Conservation (phyloP, 2,888 invertebrate genomes). For the Morinoia aosen region DNA sequence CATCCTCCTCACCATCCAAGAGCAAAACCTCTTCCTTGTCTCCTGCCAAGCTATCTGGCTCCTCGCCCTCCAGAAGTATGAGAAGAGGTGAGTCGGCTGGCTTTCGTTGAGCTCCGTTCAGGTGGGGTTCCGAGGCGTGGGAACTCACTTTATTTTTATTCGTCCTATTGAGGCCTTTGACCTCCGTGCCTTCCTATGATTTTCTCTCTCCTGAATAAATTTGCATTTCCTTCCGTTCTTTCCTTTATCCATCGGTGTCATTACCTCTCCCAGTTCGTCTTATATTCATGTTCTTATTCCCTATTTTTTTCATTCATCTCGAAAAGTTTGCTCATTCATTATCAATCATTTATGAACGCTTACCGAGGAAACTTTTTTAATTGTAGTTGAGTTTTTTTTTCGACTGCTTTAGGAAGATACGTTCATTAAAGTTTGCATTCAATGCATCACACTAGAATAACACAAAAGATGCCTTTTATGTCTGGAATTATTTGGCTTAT, state of each 20-base stretch:
- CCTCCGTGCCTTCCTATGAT: neutral
- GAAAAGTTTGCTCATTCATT: neutral
- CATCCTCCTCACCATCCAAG: conserved; percentile 67
- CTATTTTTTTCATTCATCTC: neutral
- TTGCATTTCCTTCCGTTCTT: neutral
- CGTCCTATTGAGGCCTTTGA: neutral
- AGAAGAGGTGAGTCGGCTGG: conserved; percentile 69
- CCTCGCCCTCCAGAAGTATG: conserved; percentile 70
- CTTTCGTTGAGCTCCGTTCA: neutral
- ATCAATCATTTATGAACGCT: neutral
- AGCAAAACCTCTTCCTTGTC: conserved; percentile 67
- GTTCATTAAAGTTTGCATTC: neutral
- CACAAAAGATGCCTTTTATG: neutral
- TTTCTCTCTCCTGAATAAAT: neutral
- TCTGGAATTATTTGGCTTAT: neutral
- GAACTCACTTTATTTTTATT: neutral
- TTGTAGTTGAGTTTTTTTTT: neutral
- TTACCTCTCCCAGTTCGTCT: neutral
- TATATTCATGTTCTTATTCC: neutral
- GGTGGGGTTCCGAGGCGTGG: neutral
- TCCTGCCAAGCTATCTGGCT: conserved; percentile 67
- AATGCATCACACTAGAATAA: neutral
- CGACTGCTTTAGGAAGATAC: neutral
- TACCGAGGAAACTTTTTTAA: neutral
- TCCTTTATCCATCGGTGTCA: too few species aligned